Evolutionary conservation across 64 coral and sea anemone genomes (phyloP).

Genomic region (Montipora foliosa): DNA sequence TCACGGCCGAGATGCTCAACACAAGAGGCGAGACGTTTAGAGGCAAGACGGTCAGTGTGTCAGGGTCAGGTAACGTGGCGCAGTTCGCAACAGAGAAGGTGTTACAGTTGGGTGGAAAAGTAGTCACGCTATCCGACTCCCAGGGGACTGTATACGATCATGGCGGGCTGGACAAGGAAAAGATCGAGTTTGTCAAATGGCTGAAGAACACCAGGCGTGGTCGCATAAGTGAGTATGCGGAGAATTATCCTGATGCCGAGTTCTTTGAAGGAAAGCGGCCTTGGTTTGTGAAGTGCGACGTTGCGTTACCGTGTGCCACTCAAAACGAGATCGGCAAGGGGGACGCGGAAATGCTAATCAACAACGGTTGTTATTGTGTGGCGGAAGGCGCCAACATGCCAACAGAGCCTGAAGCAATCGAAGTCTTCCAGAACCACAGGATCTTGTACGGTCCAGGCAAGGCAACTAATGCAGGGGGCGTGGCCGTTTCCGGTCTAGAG

Average conservation of each 20-base stretch:
- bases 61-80: conserved; percentile 88
- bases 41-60: conserved; percentile 81
- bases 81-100: conserved; percentile 94
- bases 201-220: conserved; percentile 91
- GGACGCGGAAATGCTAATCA: conserved; percentile 78
- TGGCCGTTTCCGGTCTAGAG: conserved; percentile 92
- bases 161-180: conserved; percentile 82
- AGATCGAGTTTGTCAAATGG: conserved; percentile 76
- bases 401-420: conserved; percentile 73
- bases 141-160: conserved; percentile 84
- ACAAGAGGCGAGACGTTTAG: conserved; percentile 83
- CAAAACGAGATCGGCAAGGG: conserved; percentile 84
- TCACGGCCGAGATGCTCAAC: conserved; percentile 92
- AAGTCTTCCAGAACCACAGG: conserved; percentile 75
- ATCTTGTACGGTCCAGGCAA: conserved; percentile 90
- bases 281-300: conserved; percentile 88
- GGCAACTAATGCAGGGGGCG: conserved; percentile 91
- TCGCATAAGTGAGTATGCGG: conserved; percentile 80
- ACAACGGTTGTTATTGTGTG: conserved; percentile 85
- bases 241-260: conserved; percentile 73
- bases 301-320: conserved; percentile 89
- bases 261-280: conserved; percentile 81
- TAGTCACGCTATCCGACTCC: conserved; percentile 88
- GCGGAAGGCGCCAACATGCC: conserved; percentile 96
- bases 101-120: conserved; percentile 78